phyloP scores from a whole-genome alignment of 2,113 vertebrate genomes.

The Rattus norvegicus region DNA sequence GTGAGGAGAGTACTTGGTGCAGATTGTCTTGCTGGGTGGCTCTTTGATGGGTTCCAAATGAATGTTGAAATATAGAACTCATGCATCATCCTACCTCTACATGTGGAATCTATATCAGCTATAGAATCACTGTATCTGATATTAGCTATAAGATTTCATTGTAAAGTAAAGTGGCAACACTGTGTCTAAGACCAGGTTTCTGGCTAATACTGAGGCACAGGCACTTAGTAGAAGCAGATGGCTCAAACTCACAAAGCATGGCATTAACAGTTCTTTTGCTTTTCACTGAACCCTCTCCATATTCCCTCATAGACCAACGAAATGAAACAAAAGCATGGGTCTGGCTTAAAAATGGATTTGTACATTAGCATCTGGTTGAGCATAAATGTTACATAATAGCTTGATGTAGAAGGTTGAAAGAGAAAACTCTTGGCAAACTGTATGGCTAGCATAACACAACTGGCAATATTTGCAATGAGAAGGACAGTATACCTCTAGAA shows the following conservation, averaged over 20 bases:
- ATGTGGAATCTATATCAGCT: background rate
- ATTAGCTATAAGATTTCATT: background rate
- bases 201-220: background rate
- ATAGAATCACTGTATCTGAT: background rate
- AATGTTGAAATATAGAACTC: background rate
- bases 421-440: background rate
- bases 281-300: background rate
- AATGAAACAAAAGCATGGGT: background rate
- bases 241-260: background rate
- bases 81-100: background rate
- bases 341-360: background rate
- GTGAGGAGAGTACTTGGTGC: background rate
- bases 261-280: background rate
- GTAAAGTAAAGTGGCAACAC: background rate
- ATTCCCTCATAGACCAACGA: background rate
- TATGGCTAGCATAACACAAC: background rate
- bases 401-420: background rate
- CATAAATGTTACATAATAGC: background rate
- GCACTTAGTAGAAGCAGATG: background rate
- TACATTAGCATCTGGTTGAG: background rate
- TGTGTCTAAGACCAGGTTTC: background rate
- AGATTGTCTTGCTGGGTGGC: background rate
- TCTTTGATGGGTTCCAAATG: background rate
- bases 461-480: slow-evolving; percentile 25
- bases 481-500: background rate